phyloP scores from a whole-genome alignment of 2,113 vertebrate species.

The Equus przewalskii region DNA sequence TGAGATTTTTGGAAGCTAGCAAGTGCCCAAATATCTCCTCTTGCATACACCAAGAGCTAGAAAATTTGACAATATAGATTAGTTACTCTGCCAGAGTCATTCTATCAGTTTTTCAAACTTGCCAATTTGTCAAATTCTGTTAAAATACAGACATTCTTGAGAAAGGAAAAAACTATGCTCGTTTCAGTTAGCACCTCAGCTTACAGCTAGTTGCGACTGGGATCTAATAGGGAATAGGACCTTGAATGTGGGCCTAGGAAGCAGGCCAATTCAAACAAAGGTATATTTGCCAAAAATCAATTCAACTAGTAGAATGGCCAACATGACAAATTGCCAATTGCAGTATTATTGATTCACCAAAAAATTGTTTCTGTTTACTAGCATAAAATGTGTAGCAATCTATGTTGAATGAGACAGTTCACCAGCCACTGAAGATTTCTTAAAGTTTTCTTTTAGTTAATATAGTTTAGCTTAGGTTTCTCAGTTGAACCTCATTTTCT shows the following conservation, averaged over 20 bases:
- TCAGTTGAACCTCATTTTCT: conserved; percentile 16
- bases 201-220: conserved; percentile 14
- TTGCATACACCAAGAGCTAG: not conserved
- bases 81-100: not conserved
- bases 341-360: not conserved
- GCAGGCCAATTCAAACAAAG: conserved; percentile 43
- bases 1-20: not conserved
- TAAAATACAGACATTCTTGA: conserved; percentile 12
- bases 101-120: conserved; percentile 1
- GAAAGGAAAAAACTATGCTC: not conserved
- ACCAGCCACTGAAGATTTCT: conserved; percentile 3
- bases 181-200: conserved; percentile 26
- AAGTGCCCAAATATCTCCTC: conserved; percentile 16
- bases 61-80: not conserved
- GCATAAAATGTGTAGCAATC: conserved; percentile 35
- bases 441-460: conserved; percentile 35
- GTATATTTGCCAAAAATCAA: conserved; percentile 33
- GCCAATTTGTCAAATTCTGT: not conserved
- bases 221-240: not conserved
- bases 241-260: conserved; percentile 40
- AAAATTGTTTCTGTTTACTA: conserved; percentile 8
- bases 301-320: conserved; percentile 14
- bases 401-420: conserved; percentile 28
- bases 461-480: conserved; percentile 44
- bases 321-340: conserved; percentile 18